phyloP scores from a whole-genome alignment of 2,113 vertebrate species.

The Microtus ochrogaster region DNA sequence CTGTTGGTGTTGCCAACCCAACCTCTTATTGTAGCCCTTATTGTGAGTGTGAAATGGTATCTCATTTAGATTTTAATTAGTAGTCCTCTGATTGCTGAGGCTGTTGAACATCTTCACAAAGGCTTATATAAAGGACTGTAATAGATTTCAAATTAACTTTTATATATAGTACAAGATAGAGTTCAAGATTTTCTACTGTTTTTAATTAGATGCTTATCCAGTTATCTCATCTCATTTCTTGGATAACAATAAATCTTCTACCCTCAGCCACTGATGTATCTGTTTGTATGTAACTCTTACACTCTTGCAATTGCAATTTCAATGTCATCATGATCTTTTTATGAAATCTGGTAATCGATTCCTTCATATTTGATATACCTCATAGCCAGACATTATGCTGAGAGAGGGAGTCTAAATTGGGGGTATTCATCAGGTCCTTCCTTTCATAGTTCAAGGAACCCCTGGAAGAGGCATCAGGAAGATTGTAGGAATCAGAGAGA shows the following conservation, averaged over 20 bases:
- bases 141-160: background rate
- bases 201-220: background rate
- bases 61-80: background rate
- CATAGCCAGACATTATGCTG: background rate
- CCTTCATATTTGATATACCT: background rate
- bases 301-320: background rate
- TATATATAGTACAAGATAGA: background rate
- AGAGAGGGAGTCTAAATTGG: background rate
- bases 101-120: background rate
- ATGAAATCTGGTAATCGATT: background rate
- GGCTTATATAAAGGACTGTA: background rate
- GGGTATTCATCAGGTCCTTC: background rate
- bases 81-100: background rate
- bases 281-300: background rate
- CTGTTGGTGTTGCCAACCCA: background rate
- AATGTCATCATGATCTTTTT: constrained; percentile 8
- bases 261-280: background rate
- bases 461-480: background rate
- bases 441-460: background rate
- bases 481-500: background rate
- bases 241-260: background rate
- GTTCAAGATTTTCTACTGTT: background rate
- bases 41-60: background rate
- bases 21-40: background rate
- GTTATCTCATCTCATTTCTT: background rate